Conservation (phyloP, 2,888 invertebrate species). For the Zygothrica quintamaculata region DNA sequence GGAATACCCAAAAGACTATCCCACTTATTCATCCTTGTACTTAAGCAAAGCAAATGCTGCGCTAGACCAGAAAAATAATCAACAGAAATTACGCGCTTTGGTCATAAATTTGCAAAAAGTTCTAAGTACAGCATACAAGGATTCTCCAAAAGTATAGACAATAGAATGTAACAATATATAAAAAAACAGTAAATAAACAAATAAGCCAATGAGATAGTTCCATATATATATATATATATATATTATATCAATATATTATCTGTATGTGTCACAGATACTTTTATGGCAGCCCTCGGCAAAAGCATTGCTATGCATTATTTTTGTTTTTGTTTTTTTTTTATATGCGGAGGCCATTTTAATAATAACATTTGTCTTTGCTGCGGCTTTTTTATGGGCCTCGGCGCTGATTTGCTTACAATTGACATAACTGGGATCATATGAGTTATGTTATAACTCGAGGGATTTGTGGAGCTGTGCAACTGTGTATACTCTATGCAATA, state of each 20-base stretch:
- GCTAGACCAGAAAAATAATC: constrained; percentile 62
- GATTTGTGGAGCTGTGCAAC: too few species aligned
- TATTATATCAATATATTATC: too few species aligned
- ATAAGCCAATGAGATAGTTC: too few species aligned
- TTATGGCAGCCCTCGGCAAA: constrained; percentile 32
- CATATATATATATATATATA: too few species aligned
- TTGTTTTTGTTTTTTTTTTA: too few species aligned
- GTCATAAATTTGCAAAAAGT: constrained; percentile 60
- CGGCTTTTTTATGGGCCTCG: constrained; percentile 56
- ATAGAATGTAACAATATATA: too few species aligned
- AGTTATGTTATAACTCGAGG: constrained; percentile 67
- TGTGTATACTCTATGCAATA: too few species aligned
- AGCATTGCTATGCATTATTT: constrained; percentile 44
- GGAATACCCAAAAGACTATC: constrained; percentile 52
- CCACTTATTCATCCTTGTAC: constrained; percentile 30
- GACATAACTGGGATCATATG: constrained; percentile 72
- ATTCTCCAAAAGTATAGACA: too few species aligned
- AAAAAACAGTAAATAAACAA: too few species aligned
- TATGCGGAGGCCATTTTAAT: constrained; percentile 65
- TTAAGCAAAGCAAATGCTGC: constrained; percentile 47
- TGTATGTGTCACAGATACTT: too few species aligned
- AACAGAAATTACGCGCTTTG: constrained; percentile 66
- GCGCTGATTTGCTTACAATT: constrained; percentile 78
- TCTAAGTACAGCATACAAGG: too few species aligned
- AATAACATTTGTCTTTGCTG: constrained; percentile 75